Conservation (phyloP, 2,113 vertebrate genomes). For the Paramormyrops kingsleyae region DNA sequence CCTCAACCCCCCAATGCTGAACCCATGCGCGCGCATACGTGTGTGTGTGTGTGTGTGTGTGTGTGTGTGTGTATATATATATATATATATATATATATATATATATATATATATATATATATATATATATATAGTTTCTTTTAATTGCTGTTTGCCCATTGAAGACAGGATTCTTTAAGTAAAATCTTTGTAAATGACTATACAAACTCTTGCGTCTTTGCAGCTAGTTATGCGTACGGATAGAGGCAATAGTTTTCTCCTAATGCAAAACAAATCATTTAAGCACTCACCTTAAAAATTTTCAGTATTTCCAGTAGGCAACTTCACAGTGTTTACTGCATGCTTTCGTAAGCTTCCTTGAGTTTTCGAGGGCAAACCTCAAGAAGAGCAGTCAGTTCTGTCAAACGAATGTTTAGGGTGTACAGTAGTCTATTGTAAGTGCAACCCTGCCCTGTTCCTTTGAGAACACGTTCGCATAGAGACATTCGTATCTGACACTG, state of each 20-base stretch:
- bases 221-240: neutral
- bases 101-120: too few species aligned
- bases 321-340: neutral
- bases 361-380: neutral
- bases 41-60: too few species aligned
- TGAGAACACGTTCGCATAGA: neutral
- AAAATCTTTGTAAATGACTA: neutral
- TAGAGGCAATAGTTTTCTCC: neutral
- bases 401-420: neutral
- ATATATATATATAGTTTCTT: neutral
- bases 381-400: neutral
- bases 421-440: neutral
- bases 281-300: neutral
- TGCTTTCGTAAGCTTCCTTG: neutral
- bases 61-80: too few species aligned
- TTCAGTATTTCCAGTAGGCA: neutral
- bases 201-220: neutral
- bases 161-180: neutral
- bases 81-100: too few species aligned
- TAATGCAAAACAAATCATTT: neutral
- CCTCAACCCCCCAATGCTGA: too few species aligned
- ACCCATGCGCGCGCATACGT: too few species aligned
- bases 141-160: neutral
- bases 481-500: conserved; percentile 3
- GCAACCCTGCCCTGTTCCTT: neutral